Conservation (phyloP, 2,888 invertebrate genomes). For the Xestoiulus laeticollis region DNA sequence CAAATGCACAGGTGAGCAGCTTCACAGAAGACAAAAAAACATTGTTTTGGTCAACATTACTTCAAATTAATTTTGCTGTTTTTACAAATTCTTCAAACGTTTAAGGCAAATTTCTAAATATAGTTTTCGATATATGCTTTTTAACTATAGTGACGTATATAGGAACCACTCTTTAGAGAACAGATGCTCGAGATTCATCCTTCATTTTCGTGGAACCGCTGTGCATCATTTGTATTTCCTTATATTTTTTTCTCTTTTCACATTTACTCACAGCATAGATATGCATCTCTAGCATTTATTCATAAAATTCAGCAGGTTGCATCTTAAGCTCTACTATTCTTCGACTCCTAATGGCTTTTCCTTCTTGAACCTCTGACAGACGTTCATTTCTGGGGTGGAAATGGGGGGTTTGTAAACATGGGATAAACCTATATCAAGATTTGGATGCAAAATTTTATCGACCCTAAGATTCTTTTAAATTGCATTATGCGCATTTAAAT, state of each 20-base stretch:
- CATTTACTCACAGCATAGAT: neutral
- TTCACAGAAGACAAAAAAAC: too few species aligned
- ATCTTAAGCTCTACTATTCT: neutral
- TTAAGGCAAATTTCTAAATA: too few species aligned
- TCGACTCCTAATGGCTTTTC: conserved; percentile 17
- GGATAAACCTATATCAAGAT: conserved; percentile 15
- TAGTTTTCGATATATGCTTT: too few species aligned
- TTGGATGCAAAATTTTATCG: neutral
- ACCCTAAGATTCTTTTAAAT: conserved; percentile 40
- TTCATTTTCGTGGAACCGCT: too few species aligned
- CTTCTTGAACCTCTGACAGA: conserved; percentile 14
- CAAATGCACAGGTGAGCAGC: too few species aligned
- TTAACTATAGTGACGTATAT: too few species aligned
- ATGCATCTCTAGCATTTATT: neutral
- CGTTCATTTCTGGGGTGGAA: neutral
- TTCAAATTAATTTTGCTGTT: too few species aligned
- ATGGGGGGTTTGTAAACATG: conserved; percentile 21
- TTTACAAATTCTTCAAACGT: too few species aligned
- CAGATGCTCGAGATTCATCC: neutral
- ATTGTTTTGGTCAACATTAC: too few species aligned
- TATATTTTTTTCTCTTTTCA: neutral
- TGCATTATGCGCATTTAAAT: conserved; percentile 43
- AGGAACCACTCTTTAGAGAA: too few species aligned
- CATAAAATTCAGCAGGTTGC: conserved; percentile 15
- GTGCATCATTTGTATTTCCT: neutral